Conservation (phyloP, 2,797 vertebrate species). For the Pogoniulus pusillus region DNA sequence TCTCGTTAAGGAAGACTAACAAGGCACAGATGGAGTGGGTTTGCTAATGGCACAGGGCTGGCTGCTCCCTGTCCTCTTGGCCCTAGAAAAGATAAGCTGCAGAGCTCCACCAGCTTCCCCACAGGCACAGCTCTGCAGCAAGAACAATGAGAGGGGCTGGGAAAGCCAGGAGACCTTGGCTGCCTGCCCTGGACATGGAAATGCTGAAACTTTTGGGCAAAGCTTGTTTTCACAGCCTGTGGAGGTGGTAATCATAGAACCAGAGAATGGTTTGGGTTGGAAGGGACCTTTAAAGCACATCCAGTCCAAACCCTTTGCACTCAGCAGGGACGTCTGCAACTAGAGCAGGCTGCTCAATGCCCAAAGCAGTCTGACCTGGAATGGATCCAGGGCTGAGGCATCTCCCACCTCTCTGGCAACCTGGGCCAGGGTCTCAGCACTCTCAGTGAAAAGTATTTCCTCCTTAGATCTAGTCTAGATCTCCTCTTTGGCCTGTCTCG, state of each 20-base stretch:
- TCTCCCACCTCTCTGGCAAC: no score
- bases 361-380: no score
- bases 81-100: not conserved
- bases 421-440: no score
- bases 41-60: not conserved
- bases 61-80: not conserved
- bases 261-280: no score
- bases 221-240: not conserved
- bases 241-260: not conserved
- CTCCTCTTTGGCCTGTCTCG: not conserved
- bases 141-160: not conserved
- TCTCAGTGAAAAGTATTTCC: no score
- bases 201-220: not conserved
- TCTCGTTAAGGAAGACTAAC: not conserved
- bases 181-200: not conserved
- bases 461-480: no score
- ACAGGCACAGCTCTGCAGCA: not conserved
- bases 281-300: no score
- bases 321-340: no score
- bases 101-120: not conserved
- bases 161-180: not conserved
- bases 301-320: no score
- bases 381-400: no score
- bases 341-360: no score
- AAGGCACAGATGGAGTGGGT: not conserved